phyloP scores from a whole-genome alignment of 2,888 invertebrate species.

The Spialia ferax region DNA sequence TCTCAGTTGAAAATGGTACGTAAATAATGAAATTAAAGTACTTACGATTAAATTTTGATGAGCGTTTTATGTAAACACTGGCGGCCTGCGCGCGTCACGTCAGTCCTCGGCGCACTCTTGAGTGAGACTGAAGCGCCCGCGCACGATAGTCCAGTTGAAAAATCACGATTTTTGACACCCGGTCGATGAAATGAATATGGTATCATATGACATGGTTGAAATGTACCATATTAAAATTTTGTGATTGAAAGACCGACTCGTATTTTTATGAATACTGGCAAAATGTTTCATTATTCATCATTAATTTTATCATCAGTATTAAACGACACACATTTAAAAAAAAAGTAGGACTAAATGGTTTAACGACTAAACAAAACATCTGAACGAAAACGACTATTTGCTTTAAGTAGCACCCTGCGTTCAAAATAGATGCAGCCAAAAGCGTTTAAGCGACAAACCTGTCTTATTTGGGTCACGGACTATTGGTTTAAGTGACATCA shows the following conservation, averaged over 20 bases:
- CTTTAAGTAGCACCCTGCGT: slow-evolving; percentile 27
- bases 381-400: slow-evolving; percentile 22
- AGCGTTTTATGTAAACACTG: slow-evolving; percentile 19
- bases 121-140: slow-evolving; percentile 27
- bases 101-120: slow-evolving; percentile 15
- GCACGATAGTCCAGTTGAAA: slow-evolving; percentile 28
- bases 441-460: slow-evolving; percentile 17
- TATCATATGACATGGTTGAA: slow-evolving; percentile 36
- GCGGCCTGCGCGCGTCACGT: slow-evolving; percentile 4
- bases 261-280: slow-evolving; percentile 26
- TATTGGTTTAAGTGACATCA: slow-evolving; percentile 23
- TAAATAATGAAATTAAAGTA: slow-evolving; percentile 15
- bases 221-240: slow-evolving; percentile 35
- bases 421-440: slow-evolving; percentile 32
- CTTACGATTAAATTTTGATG: slow-evolving; percentile 16
- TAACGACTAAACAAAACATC: slow-evolving; percentile 19
- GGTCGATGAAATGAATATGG: slow-evolving; percentile 25
- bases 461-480: slow-evolving; percentile 16
- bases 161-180: slow-evolving; percentile 30
- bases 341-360: slow-evolving; percentile 20
- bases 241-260: slow-evolving; percentile 32
- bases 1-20: slow-evolving; percentile 9
- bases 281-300: slow-evolving; percentile 24
- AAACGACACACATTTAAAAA: slow-evolving; percentile 27
- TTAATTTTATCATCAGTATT: slow-evolving; percentile 27